A percentile compares a stretch with the other conserved stretches of the same genome.
phyloP scores from a whole-genome alignment of 2,888 invertebrate species.

The Caenorhabditis sp. region DNA sequence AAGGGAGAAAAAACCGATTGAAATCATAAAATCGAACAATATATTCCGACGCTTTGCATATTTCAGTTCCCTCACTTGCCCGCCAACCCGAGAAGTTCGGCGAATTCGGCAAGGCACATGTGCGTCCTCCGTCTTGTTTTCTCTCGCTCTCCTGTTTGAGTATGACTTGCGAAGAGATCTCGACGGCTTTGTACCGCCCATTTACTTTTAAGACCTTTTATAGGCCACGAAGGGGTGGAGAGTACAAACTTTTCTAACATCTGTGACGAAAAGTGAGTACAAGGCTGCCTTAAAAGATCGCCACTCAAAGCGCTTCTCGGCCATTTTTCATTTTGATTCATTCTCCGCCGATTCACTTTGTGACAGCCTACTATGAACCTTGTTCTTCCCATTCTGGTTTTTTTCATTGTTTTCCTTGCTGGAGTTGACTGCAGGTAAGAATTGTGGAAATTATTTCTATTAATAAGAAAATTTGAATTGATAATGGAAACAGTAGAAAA shows the following conservation, averaged over 20 bases:
- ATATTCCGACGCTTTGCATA: conserved; percentile 42
- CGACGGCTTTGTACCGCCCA: conserved; percentile 43
- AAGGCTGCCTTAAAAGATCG: conserved; percentile 55
- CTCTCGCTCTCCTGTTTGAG: conserved; percentile 21
- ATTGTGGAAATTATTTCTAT: no score
- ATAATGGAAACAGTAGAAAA: no score
- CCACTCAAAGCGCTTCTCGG: conserved; percentile 39
- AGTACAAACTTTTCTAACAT: conserved; percentile 60
- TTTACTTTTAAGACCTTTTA: conserved; percentile 58
- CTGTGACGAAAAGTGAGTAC: conserved; percentile 55
- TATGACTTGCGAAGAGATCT: conserved; percentile 28
- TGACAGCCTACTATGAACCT: conserved; percentile 39
- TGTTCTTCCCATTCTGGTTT: conserved; percentile 46
- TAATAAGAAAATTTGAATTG: no score
- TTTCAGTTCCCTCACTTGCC: conserved; percentile 25
- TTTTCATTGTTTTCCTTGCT: conserved; percentile 40
- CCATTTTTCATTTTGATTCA: conserved; percentile 38
- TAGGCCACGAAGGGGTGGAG: conserved; percentile 61
- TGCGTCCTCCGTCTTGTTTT: conserved; percentile 49
- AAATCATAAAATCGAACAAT: conserved; percentile 58
- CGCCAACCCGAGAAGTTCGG: conserved; percentile 50
- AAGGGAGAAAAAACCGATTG: conserved; percentile 35
- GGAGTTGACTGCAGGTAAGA: conserved; percentile 59
- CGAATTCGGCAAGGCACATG: conserved; percentile 58
- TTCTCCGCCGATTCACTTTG: conserved; percentile 24